Evolutionary conservation across 2,888 invertebrate species (phyloP), one percentile per base, ranked within the genome.

Genomic region (Drosophila mimetica): DNA sequence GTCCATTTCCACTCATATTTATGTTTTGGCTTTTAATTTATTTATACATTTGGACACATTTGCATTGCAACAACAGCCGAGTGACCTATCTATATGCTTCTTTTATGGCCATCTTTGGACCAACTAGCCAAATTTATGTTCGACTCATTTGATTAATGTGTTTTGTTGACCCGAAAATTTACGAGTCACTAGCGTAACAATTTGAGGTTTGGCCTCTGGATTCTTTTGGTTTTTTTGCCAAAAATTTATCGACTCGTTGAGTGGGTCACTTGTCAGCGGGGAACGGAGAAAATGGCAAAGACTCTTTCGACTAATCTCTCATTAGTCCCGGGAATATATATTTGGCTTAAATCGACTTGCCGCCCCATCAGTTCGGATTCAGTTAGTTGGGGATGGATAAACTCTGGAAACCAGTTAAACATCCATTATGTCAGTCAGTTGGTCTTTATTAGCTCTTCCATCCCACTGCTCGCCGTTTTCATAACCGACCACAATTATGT

Each of bases 111-210:
- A 32, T 30, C 50, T 57, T 59, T 46, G 22, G 54, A 42, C 50
- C 63, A 51, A 64, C 57, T 73, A 57, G 52, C 74, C 54, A 39
- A 66, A 87, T 85, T 85, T 85, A 87, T 87, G 72, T 67, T 72
- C 48, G 58, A 61, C 58, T 70, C 83, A 76, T 71, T 82, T 82
- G 88, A 82, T 85, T 74, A 87, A 82, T 87, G 82, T 61, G 59
- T 60, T 52, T 72, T 47, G 36, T 53, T 67, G 51, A 36, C 47
- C 59, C 55, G 36, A 44, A 44, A 63, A 79, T 82, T 70, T 70
- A 70, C 73, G 59, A 71, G 66, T 58, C 59, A 61, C 70, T 63
- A 37, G 61, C 50, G 67, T 50, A 61, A 71, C 46, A 41, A 66
- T 64, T 64, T 63, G 63, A 65, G 65, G 20, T 50, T 63, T 65